Conservation (phyloP, 2,113 vertebrate species). For the Sorex fumeus region DNA sequence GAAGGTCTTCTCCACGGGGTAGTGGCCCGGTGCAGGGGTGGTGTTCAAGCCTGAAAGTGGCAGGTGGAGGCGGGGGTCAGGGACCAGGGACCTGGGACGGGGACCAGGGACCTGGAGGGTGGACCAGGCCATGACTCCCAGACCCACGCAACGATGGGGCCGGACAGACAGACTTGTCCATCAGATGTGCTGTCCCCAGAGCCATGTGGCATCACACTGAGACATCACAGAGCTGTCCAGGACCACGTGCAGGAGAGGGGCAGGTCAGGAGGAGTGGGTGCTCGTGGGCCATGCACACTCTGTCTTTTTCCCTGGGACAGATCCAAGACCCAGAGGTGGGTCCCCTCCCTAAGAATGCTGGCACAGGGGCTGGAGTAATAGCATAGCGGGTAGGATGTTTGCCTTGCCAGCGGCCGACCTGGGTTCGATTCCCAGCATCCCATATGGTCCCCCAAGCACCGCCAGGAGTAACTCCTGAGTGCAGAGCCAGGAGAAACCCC, state of each 20-base stretch:
- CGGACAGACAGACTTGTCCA: neutral
- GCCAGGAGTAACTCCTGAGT: too few relatives aligned
- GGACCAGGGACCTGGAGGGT: too few relatives aligned
- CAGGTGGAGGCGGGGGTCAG: neutral
- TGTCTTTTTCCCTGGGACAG: neutral
- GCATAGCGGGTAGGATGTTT: too few relatives aligned
- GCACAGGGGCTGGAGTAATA: too few relatives aligned
- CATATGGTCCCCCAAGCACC: too few relatives aligned
- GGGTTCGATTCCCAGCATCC: too few relatives aligned
- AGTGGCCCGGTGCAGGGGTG: slow-evolving; percentile 71
- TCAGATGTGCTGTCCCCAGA: neutral
- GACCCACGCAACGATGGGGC: too few relatives aligned
- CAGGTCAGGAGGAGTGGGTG: neutral
- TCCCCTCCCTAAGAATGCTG: neutral
- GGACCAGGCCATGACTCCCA: neutral
- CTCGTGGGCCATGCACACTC: neutral
- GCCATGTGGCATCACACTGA: too few relatives aligned
- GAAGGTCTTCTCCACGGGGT: slow-evolving; percentile 69
- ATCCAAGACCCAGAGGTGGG: neutral
- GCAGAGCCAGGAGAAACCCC: too few relatives aligned
- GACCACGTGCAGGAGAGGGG: neutral
- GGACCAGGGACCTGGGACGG: too few relatives aligned
- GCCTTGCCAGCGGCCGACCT: too few relatives aligned
- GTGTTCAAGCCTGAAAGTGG: slow-evolving; percentile 60
- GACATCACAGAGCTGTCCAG: neutral